Evolutionary conservation across 2,888 invertebrate genomes (phyloP).

Genomic region (Noctua janthina): DNA sequence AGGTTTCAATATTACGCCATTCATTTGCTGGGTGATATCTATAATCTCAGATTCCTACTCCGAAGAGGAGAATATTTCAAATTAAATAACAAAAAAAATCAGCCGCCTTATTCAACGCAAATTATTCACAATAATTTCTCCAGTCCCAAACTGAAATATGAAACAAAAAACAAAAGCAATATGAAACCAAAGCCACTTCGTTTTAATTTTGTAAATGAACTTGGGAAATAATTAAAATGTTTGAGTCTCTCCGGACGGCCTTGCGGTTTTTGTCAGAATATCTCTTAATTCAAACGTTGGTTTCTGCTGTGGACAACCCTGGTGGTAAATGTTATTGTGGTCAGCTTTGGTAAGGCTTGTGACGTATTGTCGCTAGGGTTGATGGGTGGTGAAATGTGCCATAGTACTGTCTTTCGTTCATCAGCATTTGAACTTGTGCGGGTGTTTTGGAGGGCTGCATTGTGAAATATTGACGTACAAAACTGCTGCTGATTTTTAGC

Average conservation of each 20-base stretch:
- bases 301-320: constrained; percentile 43
- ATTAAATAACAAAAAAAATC: constrained; percentile 5
- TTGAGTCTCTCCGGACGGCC: constrained; percentile 23
- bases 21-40: not conserved
- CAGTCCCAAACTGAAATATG: constrained; percentile 10
- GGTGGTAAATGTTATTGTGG: constrained; percentile 34
- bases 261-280: constrained; percentile 37
- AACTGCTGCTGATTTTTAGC: not conserved
- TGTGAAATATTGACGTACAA: not conserved
- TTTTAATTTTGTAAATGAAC: constrained; percentile 58
- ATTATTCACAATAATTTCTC: constrained; percentile 11
- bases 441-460: not conserved
- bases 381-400: not conserved
- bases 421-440: not conserved
- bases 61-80: not conserved
- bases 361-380: constrained; percentile 27
- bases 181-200: constrained; percentile 27
- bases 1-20: not conserved
- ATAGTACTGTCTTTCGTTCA: not conserved
- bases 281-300: constrained; percentile 35
- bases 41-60: not conserved
- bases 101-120: not conserved
- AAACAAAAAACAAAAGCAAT: constrained; percentile 36
- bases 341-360: not conserved
- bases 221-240: constrained; percentile 60